phyloP scores from a whole-genome alignment of 2,797 vertebrate genomes.

The Chiloscyllium punctatum region DNA sequence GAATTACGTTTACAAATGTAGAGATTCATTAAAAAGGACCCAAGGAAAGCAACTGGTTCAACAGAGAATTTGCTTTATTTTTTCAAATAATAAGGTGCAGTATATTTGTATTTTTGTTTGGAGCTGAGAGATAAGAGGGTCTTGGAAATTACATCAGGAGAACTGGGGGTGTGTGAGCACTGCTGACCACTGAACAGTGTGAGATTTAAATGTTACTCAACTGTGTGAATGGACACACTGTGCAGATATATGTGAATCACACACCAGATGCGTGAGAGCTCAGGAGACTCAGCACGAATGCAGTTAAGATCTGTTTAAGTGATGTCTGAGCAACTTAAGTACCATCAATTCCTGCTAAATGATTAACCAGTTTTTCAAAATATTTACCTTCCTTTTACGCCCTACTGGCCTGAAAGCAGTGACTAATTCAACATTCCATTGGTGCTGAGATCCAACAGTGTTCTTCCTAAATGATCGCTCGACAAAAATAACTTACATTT shows the following conservation, averaged over 20 bases:
- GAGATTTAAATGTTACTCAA: not conserved
- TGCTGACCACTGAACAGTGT: not conserved
- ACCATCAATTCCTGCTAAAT: not conserved
- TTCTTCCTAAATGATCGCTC: too few species aligned
- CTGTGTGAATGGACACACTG: not conserved
- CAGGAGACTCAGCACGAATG: not conserved
- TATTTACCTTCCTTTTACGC: not conserved
- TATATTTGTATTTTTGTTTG: not conserved
- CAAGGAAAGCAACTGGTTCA: not conserved
- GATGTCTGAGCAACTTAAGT: not conserved
- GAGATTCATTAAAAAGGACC: not conserved
- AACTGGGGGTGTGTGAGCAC: not conserved
- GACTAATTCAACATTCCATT: not conserved
- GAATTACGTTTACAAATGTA: not conserved
- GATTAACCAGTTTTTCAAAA: not conserved
- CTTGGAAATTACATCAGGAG: not conserved
- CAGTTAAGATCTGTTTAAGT: not conserved
- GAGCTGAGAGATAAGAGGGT: not conserved
- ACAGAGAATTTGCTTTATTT: not conserved
- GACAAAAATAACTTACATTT: not conserved
- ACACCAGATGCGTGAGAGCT: not conserved
- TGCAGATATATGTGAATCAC: not conserved
- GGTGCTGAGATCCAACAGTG: not conserved
- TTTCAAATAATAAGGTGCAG: not conserved
- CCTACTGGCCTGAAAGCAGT: not conserved